These are phyloP conservation scores for Drosophila lowei DNA, from an alignment of 1,140 invertebrate species.

Conservation along the genomic window DNA sequence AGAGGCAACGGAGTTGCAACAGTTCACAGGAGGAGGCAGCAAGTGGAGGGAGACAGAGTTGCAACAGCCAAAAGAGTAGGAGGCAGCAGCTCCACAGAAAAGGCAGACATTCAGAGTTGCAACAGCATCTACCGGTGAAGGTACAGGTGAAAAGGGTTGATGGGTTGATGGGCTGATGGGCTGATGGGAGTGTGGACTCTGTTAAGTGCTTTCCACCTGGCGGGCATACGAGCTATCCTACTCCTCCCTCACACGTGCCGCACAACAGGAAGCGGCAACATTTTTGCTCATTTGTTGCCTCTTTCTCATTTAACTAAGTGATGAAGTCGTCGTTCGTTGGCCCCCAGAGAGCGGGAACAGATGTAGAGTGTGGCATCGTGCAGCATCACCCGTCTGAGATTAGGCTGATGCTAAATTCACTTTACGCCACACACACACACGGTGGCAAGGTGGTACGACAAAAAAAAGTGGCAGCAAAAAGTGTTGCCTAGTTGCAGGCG, in stretches of 20 bases:
- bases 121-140: too few species aligned
- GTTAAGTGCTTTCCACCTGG: slow-evolving; percentile 75
- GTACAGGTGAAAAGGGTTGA: too few species aligned
- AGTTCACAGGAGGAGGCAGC: background rate
- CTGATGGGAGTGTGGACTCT: slow-evolving; percentile 4
- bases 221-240: slow-evolving; percentile 47
- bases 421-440: slow-evolving; percentile 19
- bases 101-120: too few species aligned
- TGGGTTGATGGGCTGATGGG: too few species aligned
- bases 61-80: background rate
- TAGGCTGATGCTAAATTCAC: slow-evolving; percentile 66
- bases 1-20: slow-evolving; percentile 11
- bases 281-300: slow-evolving; percentile 70
- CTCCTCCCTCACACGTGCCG: slow-evolving; percentile 35
- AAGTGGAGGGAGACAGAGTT: slow-evolving; percentile 13
- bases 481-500: slow-evolving; percentile 28
- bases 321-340: slow-evolving; percentile 67
- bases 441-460: background rate
- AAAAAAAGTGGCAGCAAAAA: slow-evolving; percentile 26
- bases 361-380: background rate
- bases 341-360: slow-evolving; percentile 31
- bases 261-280: slow-evolving; percentile 48
- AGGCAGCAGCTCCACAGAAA: too few species aligned
- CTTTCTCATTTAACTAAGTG: slow-evolving; percentile 77
- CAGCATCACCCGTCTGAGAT: slow-evolving; percentile 32